Conservation (phyloP, 2,888 invertebrate genomes). For the Drosophila peninsularis region DNA sequence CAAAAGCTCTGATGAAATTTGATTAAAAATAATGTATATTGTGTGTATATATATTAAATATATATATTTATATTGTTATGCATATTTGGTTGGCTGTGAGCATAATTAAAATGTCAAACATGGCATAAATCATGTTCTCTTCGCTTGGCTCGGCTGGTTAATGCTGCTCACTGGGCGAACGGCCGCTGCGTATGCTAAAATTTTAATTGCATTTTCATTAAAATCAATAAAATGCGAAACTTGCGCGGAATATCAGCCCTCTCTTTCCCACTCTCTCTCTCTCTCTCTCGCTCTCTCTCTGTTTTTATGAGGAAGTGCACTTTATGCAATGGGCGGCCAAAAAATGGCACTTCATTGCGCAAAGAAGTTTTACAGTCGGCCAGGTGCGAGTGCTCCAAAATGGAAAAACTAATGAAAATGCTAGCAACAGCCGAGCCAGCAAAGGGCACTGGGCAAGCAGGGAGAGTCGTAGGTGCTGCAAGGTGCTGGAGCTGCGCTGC, state of each 20-base stretch:
- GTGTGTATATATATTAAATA: neutral
- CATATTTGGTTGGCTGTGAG: slow-evolving; percentile 23
- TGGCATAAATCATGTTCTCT: slow-evolving; percentile 42
- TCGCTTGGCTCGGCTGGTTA: slow-evolving; percentile 48
- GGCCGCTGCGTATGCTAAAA: slow-evolving; percentile 51
- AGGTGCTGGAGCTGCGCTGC: neutral
- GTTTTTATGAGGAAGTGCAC: slow-evolving; percentile 23
- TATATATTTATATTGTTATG: slow-evolving; percentile 35
- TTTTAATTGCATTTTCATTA: slow-evolving; percentile 76
- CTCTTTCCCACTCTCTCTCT: neutral
- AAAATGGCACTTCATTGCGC: slow-evolving; percentile 76
- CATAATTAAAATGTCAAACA: slow-evolving; percentile 77
- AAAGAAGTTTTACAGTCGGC: slow-evolving; percentile 66
- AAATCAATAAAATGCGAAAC: slow-evolving; percentile 64
- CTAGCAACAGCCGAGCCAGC: slow-evolving; percentile 8
- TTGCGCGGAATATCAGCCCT: slow-evolving; percentile 1
- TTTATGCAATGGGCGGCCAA: slow-evolving; percentile 39
- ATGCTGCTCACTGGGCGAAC: slow-evolving; percentile 53
- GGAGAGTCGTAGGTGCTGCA: slow-evolving; percentile 2
- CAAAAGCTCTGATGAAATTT: slow-evolving; percentile 29
- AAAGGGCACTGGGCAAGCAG: neutral
- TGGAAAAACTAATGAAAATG: slow-evolving; percentile 75
- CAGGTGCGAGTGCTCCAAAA: slow-evolving; percentile 58
- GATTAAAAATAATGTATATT: slow-evolving; percentile 30
- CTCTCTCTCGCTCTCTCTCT: neutral